Base-by-base conservation (phyloP, 2,888 invertebrate species). In the Harmothoe impar region DNA sequence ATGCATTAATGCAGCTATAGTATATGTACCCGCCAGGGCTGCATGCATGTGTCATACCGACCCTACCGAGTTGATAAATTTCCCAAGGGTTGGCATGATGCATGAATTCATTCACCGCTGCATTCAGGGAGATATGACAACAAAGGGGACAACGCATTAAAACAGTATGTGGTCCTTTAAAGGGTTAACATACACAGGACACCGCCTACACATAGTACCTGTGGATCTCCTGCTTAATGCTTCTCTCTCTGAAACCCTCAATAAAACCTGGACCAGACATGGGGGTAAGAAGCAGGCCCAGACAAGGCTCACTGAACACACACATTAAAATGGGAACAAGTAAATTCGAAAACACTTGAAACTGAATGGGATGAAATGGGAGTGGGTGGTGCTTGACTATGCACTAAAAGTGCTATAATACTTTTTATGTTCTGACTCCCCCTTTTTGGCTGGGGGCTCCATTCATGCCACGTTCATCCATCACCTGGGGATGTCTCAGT, bases 321-420 rank as follows among this genome's bases (percentile, higher is more conserved):
- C 62, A 62, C 62, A 62, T 62, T 62, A 62, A 62, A 62, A 62
- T 62, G 62, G n/a, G 62, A 62, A 62, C 62, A 62, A n/a, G 62
- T 62, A 62, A 62, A 62, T 62, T 62, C 62, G 62, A 62, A 62
- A 62, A 62, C 62, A 62, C 62, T 62, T 62, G 12, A 62, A 62
- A 20, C 15, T 62, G 62, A 62, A 62, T n/a, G 7, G 62, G 62
- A 62, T 62, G 62, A 62, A 62, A 62, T 20, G 62, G n/a, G 62
- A 62, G 62, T 62, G 62, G 0, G 62, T 62, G 62, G 62, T n/a
- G 20, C 62, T 62, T 62, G 62, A 62, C 62, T 62, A 7, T 43
- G 43, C 10, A 43, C 43, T 43, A 43, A 43, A 43, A 43, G 43
- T 43, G 43, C 43, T 43, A 62, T n/a, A 62, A 62, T 20, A 12